phyloP scores from a whole-genome alignment of 2,797 vertebrate species.

The Heterohyrax brucei region DNA sequence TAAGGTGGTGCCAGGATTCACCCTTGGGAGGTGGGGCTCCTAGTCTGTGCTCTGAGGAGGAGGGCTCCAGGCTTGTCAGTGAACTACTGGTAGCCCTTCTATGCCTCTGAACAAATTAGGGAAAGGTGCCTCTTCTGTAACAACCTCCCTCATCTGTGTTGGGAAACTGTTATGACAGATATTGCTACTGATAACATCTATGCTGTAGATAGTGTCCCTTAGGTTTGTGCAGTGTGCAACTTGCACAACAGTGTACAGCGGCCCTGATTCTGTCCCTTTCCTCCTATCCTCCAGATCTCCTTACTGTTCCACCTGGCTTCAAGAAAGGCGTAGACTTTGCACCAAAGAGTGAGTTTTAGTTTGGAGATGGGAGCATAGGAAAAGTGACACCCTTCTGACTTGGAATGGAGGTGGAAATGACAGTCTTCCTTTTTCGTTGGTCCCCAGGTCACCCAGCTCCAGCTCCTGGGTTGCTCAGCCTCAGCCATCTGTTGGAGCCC shows the following conservation, averaged over 20 bases:
- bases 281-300: conserved; percentile 90
- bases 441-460: conserved; percentile 85
- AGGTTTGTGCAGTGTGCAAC: rapidly evolving
- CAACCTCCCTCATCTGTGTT: neutral
- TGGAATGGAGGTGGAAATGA: neutral
- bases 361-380: neutral
- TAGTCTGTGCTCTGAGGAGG: neutral
- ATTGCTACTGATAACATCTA: rapidly evolving
- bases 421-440: conserved; percentile 84
- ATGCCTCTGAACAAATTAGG: neutral
- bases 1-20: conserved; percentile 76
- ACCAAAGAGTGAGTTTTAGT: conserved; percentile 90
- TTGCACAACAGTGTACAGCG: neutral
- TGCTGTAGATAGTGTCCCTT: neutral
- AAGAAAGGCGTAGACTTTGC: conserved; percentile 95
- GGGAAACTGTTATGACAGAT: neutral
- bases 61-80: neutral
- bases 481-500: conserved; percentile 86
- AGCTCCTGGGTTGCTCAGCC: conserved; percentile 82
- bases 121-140: neutral
- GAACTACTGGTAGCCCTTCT: neutral
- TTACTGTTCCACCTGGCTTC: conserved; percentile 93
- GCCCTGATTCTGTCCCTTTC: neutral
- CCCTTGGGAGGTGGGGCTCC: neutral
- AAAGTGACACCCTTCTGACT: neutral